Base-by-base conservation (phyloP, 2,113 vertebrate species). In the Grus americana region DNA sequence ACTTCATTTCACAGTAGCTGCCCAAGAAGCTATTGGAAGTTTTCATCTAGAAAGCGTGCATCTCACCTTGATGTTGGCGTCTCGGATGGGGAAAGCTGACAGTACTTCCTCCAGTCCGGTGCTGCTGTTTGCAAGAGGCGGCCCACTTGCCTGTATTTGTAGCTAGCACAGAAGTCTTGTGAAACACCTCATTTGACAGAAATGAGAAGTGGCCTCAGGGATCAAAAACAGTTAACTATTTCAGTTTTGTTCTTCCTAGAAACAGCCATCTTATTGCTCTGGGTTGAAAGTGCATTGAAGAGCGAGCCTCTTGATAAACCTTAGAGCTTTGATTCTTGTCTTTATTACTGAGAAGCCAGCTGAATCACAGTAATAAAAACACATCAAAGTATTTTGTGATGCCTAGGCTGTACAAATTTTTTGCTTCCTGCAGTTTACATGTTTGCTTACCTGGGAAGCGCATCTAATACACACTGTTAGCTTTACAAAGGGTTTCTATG, bases 41-140 rank as follows among this genome's bases (percentile, higher is more conserved):
- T 57, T 52, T 55, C 15, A 13, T 7, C 8, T 14, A 19, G 47
- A 26, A n/a, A 12, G 7, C 0, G 15, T 32, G 38, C 13, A 12
- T 40, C 90, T 92, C 61, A 94, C 95, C 84, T 91, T 3, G 63
- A 2, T 52, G 59, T 14, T 26, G 17, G 58, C 20, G 27, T 44
- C 79, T 30, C 3, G 10, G 63, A 23, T 17, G 30, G 55, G 16
- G 20, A 61, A 46, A 49, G 34, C 8, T 57, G n/a, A 18, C 10
- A 9, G 50, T 32, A 4, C 57, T 52, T 62, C 29, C 61, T 79
- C 22, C 46, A 19, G 57, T 2, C 26, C 2, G 0, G 27, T 3
- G 30, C 63, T 46, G 49, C 15, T 3, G 2, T 17, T 12, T n/a
- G 23, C 0, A 8, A 24, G 50, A 22, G n/a, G 34, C 0, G 0